These are phyloP conservation scores for Aphaenogaster rudis DNA, from an alignment of 1,140 invertebrate species.

Conservation along the genomic window DNA sequence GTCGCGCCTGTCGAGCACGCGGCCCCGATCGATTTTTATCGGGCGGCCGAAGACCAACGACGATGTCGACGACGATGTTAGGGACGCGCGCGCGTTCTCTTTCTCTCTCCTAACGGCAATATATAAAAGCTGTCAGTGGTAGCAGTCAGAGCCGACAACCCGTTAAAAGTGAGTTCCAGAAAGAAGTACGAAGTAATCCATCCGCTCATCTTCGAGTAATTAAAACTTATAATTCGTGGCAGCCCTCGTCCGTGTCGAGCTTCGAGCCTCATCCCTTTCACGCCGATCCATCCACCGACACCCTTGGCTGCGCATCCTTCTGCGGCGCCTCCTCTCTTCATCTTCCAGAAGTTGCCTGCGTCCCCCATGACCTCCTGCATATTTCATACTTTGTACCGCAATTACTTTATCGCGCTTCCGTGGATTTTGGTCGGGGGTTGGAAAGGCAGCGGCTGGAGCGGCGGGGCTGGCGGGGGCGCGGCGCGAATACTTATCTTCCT, in stretches of 20 bases:
- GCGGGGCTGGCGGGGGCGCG: conserved; percentile 15
- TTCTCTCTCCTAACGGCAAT: conserved; percentile 26
- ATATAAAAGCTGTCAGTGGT: conserved; percentile 57
- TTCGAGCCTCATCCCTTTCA: conserved; percentile 53
- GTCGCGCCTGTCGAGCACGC: conserved; percentile 60
- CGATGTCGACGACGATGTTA: conserved; percentile 19
- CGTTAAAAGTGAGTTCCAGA: conserved; percentile 72
- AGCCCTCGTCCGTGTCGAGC: conserved; percentile 46
- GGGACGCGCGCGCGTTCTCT: neutral
- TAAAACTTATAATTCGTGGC: conserved; percentile 83
- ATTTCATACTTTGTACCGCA: conserved; percentile 79
- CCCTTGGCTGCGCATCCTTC: conserved; percentile 41
- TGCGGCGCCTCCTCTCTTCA: conserved; percentile 62
- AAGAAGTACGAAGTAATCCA: conserved; percentile 80
- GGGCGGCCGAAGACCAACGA: conserved; percentile 24
- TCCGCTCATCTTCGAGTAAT: conserved; percentile 82
- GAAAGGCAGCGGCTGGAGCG: conserved; percentile 35
- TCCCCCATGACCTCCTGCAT: conserved; percentile 77
- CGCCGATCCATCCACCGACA: conserved; percentile 56
- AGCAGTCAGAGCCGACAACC: conserved; percentile 42
- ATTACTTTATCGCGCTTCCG: conserved; percentile 78
- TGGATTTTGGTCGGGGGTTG: conserved; percentile 71
- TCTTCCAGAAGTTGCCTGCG: conserved; percentile 57
- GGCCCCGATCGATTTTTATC: conserved; percentile 72
- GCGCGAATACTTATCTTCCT: conserved; percentile 74